Percentiles rank a stretch among this genome's conserved stretches.
These are phyloP conservation scores for Portevinia maculata DNA, from an alignment of 2,888 invertebrate species.

Conservation along the genomic window DNA sequence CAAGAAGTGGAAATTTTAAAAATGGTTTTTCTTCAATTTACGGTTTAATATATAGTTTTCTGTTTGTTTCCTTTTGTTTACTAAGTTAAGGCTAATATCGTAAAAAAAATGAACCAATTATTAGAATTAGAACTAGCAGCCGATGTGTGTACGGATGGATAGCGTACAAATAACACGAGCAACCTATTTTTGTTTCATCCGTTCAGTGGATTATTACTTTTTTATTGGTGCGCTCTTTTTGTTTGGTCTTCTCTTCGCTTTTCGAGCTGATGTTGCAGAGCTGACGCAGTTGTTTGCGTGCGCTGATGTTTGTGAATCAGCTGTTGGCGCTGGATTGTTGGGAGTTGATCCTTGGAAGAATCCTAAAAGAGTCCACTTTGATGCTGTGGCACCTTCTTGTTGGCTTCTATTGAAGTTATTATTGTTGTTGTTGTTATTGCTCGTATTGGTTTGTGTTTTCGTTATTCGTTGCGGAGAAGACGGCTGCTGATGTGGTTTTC, in stretches of 20 bases:
- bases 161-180: slow-evolving; percentile 48
- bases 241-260: slow-evolving; percentile 70
- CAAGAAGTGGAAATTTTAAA: slow-evolving; percentile 69
- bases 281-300: slow-evolving; percentile 26
- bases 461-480: slow-evolving; percentile 37
- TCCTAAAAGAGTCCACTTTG: slow-evolving; percentile 45
- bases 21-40: slow-evolving; percentile 57
- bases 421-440: slow-evolving; percentile 64
- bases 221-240: slow-evolving; percentile 68
- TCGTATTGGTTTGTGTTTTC: slow-evolving; percentile 63
- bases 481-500: slow-evolving; percentile 60
- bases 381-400: slow-evolving; percentile 36
- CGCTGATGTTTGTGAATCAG: slow-evolving; percentile 12
- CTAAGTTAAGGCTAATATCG: slow-evolving; percentile 70
- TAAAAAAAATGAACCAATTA: slow-evolving; percentile 68
- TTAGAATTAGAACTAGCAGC: slow-evolving; percentile 70
- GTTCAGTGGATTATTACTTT: slow-evolving; percentile 39
- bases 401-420: slow-evolving; percentile 36
- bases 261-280: slow-evolving; percentile 59
- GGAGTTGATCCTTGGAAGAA: slow-evolving; percentile 50
- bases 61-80: slow-evolving; percentile 45
- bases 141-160: slow-evolving; percentile 53
- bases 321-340: slow-evolving; percentile 16
- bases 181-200: slow-evolving; percentile 18
- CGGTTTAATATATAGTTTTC: slow-evolving; percentile 52